Percentiles rank a stretch among this genome's conserved stretches.
These are phyloP conservation scores for Drosophila murphyi DNA, from an alignment of 1,140 invertebrate genomes.

Conservation along the genomic window DNA sequence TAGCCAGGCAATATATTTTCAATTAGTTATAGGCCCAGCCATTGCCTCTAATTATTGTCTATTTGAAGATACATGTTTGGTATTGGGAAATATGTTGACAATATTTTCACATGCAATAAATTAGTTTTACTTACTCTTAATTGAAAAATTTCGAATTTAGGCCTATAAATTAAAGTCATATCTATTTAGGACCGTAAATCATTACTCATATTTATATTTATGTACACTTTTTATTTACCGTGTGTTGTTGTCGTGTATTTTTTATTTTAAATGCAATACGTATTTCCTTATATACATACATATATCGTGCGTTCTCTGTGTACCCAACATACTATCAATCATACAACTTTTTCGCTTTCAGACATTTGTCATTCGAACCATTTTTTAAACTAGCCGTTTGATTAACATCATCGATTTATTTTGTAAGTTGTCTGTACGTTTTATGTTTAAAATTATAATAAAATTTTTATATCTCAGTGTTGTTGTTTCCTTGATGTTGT, in stretches of 20 bases:
- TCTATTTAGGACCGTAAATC: slow-evolving; percentile 3
- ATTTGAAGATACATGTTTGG: not conserved
- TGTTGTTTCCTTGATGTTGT: slow-evolving; percentile 78
- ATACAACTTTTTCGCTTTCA: slow-evolving; percentile 52
- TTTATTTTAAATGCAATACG: slow-evolving; percentile 29
- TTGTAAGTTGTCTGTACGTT: slow-evolving; percentile 28
- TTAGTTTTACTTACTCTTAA: slow-evolving; percentile 3
- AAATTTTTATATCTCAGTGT: slow-evolving; percentile 77
- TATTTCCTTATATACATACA: slow-evolving; percentile 32
- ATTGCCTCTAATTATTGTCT: slow-evolving; percentile 7
- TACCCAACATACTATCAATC: slow-evolving; percentile 4
- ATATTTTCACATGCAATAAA: slow-evolving; percentile 20
- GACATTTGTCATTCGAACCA: slow-evolving; percentile 18
- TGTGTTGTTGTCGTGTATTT: slow-evolving; percentile 41
- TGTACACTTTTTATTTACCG: slow-evolving; percentile 21
- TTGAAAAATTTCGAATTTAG: slow-evolving; percentile 13
- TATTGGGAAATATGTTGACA: slow-evolving; percentile 4
- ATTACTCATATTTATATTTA: slow-evolving; percentile 6
- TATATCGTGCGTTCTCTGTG: slow-evolving; percentile 21
- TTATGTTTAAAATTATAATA: slow-evolving; percentile 48
- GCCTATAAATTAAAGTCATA: slow-evolving; percentile 5
- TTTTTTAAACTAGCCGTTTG: slow-evolving; percentile 23
- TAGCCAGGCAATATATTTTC: slow-evolving; percentile 59
- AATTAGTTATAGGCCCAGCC: slow-evolving; percentile 39
- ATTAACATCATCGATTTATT: slow-evolving; percentile 28